phyloP scores from a whole-genome alignment of 2,113 vertebrate species.

The Centropus unirufus region DNA sequence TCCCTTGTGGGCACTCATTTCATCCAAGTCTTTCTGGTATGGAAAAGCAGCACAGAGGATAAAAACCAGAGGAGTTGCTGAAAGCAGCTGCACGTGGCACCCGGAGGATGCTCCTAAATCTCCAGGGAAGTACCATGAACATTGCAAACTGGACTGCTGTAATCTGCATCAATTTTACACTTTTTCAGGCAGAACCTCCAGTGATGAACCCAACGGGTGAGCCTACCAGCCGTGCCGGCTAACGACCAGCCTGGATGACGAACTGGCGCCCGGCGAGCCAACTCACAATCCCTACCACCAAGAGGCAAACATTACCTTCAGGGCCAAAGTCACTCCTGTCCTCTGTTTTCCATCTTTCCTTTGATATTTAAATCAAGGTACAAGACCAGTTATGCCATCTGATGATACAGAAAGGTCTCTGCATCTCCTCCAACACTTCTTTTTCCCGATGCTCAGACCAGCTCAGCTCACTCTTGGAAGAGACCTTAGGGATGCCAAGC shows the following conservation, averaged over 20 bases:
- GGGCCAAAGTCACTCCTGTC: not conserved
- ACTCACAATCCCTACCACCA: not conserved
- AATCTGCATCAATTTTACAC: not conserved
- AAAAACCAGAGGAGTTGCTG: not conserved
- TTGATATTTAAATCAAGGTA: slow-evolving; percentile 11
- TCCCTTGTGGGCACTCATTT: not conserved
- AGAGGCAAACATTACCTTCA: not conserved
- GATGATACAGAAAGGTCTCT: not conserved
- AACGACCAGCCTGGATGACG: not conserved
- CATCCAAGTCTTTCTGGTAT: not conserved
- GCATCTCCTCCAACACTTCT: not conserved
- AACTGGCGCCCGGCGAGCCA: not conserved
- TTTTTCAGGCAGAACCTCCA: not conserved
- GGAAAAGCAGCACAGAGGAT: not conserved
- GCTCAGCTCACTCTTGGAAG: not conserved
- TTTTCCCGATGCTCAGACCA: not conserved
- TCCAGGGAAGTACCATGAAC: not conserved
- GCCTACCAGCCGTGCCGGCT: not conserved
- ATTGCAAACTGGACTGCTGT: not conserved
- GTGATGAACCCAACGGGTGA: not conserved
- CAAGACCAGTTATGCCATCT: not conserved
- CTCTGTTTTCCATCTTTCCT: not conserved
- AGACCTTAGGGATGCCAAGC: not conserved
- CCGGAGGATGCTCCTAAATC: not conserved
- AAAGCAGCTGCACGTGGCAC: not conserved